These are phyloP conservation scores for Caiman crocodilus DNA, from an alignment of 2,797 vertebrate species.

Conservation along the genomic window DNA sequence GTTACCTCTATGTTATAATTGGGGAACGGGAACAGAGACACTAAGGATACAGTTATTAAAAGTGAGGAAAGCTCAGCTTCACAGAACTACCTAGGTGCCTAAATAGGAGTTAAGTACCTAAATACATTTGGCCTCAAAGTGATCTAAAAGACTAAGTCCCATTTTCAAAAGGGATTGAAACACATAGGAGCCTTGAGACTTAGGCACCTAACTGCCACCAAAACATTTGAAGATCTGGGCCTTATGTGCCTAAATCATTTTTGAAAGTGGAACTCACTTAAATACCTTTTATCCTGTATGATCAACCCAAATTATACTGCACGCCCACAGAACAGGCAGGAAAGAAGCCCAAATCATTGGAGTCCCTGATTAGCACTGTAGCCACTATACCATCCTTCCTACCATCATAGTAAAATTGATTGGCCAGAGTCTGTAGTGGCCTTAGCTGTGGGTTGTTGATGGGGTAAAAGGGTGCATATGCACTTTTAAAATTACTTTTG, in stretches of 20 bases:
- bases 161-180: neutral
- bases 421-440: neutral
- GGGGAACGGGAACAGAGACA: fast-evolving
- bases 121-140: neutral
- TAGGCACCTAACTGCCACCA: neutral
- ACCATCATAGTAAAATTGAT: neutral
- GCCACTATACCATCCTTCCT: neutral
- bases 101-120: no score
- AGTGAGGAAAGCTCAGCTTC: neutral
- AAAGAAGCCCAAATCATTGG: neutral
- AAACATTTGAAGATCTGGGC: no score
- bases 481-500: neutral
- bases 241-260: neutral
- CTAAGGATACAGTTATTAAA: neutral
- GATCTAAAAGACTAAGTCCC: neutral
- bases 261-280: neutral
- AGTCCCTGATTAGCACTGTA: neutral
- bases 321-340: neutral
- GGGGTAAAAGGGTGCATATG: neutral
- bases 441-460: neutral
- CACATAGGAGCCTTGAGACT: neutral
- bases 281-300: neutral
- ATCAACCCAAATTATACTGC: fast-evolving
- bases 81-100: no score
- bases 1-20: neutral